Base-by-base conservation (phyloP, 2,888 invertebrate species). In the Tethea ocularis region DNA sequence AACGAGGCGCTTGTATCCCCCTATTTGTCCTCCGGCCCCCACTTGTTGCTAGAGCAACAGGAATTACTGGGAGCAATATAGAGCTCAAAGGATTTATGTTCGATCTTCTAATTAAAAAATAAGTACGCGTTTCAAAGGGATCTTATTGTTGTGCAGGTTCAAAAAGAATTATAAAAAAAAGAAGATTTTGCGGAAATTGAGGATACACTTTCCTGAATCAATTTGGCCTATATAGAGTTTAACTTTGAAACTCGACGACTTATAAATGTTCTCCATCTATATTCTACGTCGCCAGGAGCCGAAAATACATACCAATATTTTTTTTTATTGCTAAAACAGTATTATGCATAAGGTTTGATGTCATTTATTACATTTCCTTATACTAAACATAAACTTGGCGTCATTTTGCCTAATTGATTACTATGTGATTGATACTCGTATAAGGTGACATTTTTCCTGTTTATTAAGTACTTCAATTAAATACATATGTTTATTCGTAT, bases 31-130 rank as follows among this genome's bases (percentile, higher is more conserved):
- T n/a, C 38, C 4, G n/a, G n/a, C 38, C 38, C 38, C 38, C 38
- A 38, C n/a, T n/a, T 38, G 38, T 38, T 38, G 38, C 38, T n/a
- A 38, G n/a, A 38, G 38, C n/a, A 5, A 38, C 38, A 15, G n/a
- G 38, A 38, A 38, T 38, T 38, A 38, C 38, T n/a, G n/a, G 38
- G 38, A 38, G n/a, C 38, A n/a, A n/a, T 38, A 38, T n/a, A 38
- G n/a, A n/a, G n/a, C 38, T 38, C 38, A 6, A 38, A 5, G n/a
- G 38, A 38, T 38, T 38, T n/a, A 38, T 15, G 15, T 36, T n/a
- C n/a, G 38, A n/a, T n/a, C 38, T 38, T 7, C 38, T 38, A 38
- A 38, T 38, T 38, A 38, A 38, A 38, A 13, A 38, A 38, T n/a
- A 38, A 4, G 38, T 38, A n/a, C n/a, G n/a, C 38, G 38, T 38